A percentile compares a stretch with the other conserved stretches of the same genome.
These are phyloP conservation scores for Caerostris extrusa DNA, from an alignment of 1,140 invertebrate genomes.

Conservation along the genomic window DNA sequence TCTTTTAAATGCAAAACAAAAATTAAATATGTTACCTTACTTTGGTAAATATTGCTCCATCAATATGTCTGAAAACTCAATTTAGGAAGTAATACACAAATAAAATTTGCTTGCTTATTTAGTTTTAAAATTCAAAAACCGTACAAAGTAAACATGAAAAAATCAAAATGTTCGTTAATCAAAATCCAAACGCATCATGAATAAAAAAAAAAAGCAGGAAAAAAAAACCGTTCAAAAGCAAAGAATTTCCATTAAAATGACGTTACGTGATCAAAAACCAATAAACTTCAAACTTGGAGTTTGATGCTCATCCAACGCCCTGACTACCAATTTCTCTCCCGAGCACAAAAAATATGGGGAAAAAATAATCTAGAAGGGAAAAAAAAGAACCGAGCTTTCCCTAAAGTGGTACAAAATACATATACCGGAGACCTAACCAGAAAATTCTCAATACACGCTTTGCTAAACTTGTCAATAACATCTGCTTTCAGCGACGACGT, in stretches of 20 bases:
- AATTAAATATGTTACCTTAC: too few relatives aligned
- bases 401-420: conserved; percentile 38
- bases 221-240: conserved; percentile 4
- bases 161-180: conserved; percentile 8
- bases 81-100: too few relatives aligned
- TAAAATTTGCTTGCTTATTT: too few relatives aligned
- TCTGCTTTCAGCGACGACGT: conserved; percentile 46
- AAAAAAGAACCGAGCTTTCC: conserved; percentile 3
- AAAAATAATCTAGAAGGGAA: background rate
- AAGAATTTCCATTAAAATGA: conserved; percentile 71
- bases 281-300: conserved; percentile 54
- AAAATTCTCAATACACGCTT: conserved; percentile 44
- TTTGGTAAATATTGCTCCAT: too few relatives aligned
- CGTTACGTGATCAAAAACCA: conserved; percentile 75
- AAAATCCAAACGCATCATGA: background rate
- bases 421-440: background rate
- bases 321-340: background rate
- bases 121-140: too few relatives aligned
- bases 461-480: conserved; percentile 53
- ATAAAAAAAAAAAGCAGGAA: background rate
- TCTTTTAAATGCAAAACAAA: too few relatives aligned
- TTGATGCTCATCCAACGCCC: conserved; percentile 32
- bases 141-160: too few relatives aligned
- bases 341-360: background rate
- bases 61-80: too few relatives aligned